Base-by-base conservation (phyloP, 1,140 invertebrate genomes). In the Hesperophylax magnus region DNA sequence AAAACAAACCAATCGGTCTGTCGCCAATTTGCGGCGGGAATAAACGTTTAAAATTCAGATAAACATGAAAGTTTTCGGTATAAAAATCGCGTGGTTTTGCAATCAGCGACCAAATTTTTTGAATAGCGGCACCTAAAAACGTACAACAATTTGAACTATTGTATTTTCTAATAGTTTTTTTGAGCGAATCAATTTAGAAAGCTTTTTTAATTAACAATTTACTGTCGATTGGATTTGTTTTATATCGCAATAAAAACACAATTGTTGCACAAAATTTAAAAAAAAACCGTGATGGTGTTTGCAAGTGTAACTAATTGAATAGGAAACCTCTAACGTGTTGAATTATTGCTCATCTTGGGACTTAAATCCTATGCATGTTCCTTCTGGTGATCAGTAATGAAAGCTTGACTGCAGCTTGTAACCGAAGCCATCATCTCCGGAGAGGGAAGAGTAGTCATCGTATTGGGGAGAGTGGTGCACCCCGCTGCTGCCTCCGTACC, bases 361-460 rank as follows among this genome's bases (percentile, higher is more conserved):
- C 56, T 58, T 60, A 72, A 18, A n/a, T 18, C 69, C 69, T 76
- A 76, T 18, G 15, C 15, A 67, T 67, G 15, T 76, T 76, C n/a
- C 72, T 54, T 52, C 27, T 18, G 72, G 71, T 80, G 78, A 76
- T 80, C 78, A 84, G 58, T 82, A 84, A 31, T 79, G 79, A 63
- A 82, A 82, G 81, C 71, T 82, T 22, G 79, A 69, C 47, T 81
- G 81, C 31, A 82, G 61, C 63, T 82, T 84, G 81, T 84, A 84
- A 20, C 83, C 83, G 5, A 39, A 24, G 31, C 81, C 83, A 54
- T 82, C 81, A 27, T 84, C 83, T 58, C 77, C 81, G 34, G 78
- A 52, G 27, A 84, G 58, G 6, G 78, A 58, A n/a, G 69, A 65
- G 75, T 82, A 84, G 69, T 84, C 83, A 24, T 84, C 83, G 72